Conservation (phyloP, 2,888 invertebrate species). For the Nomada fucata region DNA sequence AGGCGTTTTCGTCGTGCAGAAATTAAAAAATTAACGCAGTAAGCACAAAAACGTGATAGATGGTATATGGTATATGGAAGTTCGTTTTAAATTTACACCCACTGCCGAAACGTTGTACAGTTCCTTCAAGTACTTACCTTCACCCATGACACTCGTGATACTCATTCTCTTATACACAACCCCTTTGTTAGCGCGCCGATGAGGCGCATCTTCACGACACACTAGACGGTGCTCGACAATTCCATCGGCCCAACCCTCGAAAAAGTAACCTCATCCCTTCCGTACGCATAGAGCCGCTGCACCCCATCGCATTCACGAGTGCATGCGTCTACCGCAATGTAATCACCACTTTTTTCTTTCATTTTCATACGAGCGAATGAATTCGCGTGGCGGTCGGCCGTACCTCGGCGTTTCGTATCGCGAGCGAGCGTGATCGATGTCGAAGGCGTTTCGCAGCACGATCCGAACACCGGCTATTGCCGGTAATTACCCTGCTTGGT, state of each 20-base stretch:
- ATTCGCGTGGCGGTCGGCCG: constrained; percentile 65
- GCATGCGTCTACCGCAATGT: not conserved
- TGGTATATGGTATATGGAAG: too few species aligned
- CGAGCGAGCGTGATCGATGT: constrained; percentile 70
- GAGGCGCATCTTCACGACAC: constrained; percentile 3
- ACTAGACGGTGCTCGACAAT: constrained; percentile 26
- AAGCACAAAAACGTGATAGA: too few species aligned
- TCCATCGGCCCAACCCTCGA: constrained; percentile 13
- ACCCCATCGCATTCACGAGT: constrained; percentile 3
- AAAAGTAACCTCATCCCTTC: not conserved
- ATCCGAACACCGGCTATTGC: constrained; percentile 48
- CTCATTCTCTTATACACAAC: not conserved
- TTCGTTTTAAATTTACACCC: not conserved
- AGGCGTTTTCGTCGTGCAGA: too few species aligned
- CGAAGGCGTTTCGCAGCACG: constrained; percentile 62
- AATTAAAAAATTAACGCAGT: too few species aligned
- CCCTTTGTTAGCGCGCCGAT: constrained; percentile 24
- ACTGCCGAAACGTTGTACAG: not conserved
- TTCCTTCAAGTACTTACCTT: not conserved
- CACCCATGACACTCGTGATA: not conserved
- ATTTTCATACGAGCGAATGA: not conserved
- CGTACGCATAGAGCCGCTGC: not conserved
- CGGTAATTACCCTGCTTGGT: constrained; percentile 68
- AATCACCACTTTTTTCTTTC: not conserved
- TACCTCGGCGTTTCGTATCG: constrained; percentile 66